Conservation (phyloP, 2,797 vertebrate genomes). For the Ceryle rudis region DNA sequence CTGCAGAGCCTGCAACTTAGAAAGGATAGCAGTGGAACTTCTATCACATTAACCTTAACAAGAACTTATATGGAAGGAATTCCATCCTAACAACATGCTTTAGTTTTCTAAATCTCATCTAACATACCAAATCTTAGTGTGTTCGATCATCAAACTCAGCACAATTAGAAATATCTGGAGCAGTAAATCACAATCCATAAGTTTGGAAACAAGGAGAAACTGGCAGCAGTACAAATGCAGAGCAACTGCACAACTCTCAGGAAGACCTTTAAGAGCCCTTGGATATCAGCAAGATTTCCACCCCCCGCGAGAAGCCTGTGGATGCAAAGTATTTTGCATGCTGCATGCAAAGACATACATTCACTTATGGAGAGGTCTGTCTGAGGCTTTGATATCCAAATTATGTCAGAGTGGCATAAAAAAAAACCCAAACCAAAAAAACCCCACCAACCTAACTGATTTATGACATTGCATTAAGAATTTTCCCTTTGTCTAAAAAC, state of each 20-base stretch:
- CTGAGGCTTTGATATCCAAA: neutral
- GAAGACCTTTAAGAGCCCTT: neutral
- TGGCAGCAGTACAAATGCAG: neutral
- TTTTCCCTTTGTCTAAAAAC: neutral
- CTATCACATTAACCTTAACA: slow-evolving; percentile 17
- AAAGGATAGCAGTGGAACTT: neutral
- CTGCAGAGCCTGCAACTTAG: neutral
- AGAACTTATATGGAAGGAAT: neutral
- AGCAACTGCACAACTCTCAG: neutral
- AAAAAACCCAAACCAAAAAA: no score
- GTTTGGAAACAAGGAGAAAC: neutral
- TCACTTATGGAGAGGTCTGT: neutral
- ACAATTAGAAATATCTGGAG: neutral
- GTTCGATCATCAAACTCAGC: neutral
- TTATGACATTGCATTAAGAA: neutral
- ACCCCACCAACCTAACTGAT: no score
- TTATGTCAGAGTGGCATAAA: neutral
- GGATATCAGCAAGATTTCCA: neutral
- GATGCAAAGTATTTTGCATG: neutral
- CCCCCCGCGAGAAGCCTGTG: accelerated
- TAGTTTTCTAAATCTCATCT: neutral
- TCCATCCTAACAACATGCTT: neutral
- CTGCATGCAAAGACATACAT: neutral
- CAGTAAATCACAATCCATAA: neutral
- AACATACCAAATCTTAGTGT: neutral